These are phyloP conservation scores for Nanorana parkeri DNA, from an alignment of 2,113 vertebrate genomes.

Conservation along the genomic window DNA sequence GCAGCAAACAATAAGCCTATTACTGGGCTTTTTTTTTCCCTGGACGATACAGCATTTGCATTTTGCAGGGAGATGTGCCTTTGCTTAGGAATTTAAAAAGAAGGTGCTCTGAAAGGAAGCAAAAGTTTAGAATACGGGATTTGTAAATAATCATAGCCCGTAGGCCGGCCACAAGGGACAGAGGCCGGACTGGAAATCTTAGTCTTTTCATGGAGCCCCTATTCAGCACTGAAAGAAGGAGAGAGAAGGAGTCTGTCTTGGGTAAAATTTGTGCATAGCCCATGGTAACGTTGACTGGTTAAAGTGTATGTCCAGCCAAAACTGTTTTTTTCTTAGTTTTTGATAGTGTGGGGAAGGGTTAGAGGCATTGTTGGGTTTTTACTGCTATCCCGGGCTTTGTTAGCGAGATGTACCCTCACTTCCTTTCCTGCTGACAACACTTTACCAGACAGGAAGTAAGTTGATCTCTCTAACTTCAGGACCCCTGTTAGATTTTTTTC, in stretches of 20 bases:
- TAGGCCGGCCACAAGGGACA: constrained; percentile 43
- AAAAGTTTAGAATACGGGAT: neutral
- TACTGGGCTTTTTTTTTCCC: constrained; percentile 17
- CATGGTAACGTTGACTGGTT: neutral
- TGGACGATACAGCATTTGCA: constrained; percentile 13
- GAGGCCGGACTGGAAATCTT: constrained; percentile 50
- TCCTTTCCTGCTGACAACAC: no score
- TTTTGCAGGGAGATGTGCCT: constrained; percentile 53
- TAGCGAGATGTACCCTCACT: no score
- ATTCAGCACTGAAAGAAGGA: constrained; percentile 59
- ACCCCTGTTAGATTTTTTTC: no score
- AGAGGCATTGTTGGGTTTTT: no score
- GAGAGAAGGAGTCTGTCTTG: neutral
- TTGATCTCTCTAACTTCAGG: no score
- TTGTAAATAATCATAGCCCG: constrained; percentile 49
- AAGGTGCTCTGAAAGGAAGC: constrained; percentile 39
- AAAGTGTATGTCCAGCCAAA: no score
- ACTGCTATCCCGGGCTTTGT: no score
- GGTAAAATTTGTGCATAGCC: constrained; percentile 17
- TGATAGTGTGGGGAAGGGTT: no score
- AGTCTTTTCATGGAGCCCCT: constrained; percentile 45
- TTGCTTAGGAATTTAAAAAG: constrained; percentile 17
- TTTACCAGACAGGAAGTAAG: no score
- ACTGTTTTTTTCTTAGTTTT: no score
- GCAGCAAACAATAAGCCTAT: constrained; percentile 5